phyloP scores from a whole-genome alignment of 2,113 vertebrate genomes.

The Albula glossodonta region DNA sequence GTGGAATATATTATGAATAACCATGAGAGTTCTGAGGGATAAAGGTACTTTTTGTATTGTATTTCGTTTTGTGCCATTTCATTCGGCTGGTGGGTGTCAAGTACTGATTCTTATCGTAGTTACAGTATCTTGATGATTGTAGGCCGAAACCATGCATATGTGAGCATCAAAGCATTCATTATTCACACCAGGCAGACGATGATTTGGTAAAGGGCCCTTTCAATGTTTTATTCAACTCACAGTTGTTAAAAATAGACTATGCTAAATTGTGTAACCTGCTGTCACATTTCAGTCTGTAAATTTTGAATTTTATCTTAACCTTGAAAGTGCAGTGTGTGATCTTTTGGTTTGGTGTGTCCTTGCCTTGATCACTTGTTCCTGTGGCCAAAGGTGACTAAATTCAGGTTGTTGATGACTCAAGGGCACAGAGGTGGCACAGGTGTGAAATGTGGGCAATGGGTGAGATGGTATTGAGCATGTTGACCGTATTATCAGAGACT shows the following conservation, averaged over 20 bases:
- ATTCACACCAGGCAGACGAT: background rate
- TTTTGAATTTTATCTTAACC: background rate
- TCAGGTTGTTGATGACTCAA: too few relatives aligned
- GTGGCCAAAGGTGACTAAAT: too few relatives aligned
- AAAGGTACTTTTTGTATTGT: background rate
- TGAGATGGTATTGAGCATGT: too few relatives aligned
- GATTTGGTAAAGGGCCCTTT: background rate
- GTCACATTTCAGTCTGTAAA: background rate
- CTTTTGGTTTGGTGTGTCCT: background rate
- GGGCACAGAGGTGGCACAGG: too few relatives aligned
- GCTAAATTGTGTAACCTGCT: background rate
- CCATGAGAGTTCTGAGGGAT: background rate
- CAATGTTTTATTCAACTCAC: background rate
- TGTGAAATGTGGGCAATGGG: too few relatives aligned
- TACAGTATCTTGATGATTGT: background rate
- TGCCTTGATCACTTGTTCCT: background rate
- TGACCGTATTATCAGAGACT: too few relatives aligned
- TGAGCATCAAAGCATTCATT: background rate
- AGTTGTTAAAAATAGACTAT: background rate
- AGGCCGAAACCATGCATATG: background rate
- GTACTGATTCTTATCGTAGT: background rate
- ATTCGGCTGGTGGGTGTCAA: background rate
- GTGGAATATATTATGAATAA: background rate
- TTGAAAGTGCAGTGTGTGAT: background rate
- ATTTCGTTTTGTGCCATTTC: background rate